A percentile compares a stretch with the other conserved stretches of the same genome.
These are phyloP conservation scores for Zapus hudsonius DNA, from an alignment of 2,113 vertebrate genomes.

Conservation along the genomic window DNA sequence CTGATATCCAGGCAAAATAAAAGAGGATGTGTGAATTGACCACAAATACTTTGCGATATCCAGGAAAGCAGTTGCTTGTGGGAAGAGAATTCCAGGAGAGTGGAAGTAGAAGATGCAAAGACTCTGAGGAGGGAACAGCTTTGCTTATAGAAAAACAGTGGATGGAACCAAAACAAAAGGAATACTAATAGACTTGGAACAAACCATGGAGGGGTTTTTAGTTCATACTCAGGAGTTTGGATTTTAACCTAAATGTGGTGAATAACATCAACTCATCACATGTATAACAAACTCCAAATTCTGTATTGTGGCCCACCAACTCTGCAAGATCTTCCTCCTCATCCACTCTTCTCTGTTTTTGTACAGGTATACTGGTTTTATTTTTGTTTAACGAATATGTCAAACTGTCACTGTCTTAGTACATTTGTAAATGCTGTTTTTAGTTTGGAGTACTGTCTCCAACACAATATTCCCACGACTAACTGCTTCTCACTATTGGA, in stretches of 20 bases:
- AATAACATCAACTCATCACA: background rate
- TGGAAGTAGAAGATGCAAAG: background rate
- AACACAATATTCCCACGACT: background rate
- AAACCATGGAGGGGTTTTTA: background rate
- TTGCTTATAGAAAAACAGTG: conserved; percentile 17
- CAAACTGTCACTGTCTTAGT: conserved; percentile 19
- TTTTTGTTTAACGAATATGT: background rate
- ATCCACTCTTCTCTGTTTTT: background rate
- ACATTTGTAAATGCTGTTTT: conserved; percentile 8
- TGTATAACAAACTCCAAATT: background rate
- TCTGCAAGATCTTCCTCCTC: background rate
- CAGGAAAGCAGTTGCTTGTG: too few species aligned
- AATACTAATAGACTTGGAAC: background rate
- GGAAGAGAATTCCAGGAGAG: background rate
- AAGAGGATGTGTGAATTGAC: too few species aligned
- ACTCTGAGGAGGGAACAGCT: conserved; percentile 2
- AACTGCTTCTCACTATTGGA: background rate
- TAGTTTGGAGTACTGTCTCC: background rate
- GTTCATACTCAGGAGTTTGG: background rate
- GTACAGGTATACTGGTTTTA: background rate
- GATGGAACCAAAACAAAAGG: background rate
- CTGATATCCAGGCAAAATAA: too few species aligned
- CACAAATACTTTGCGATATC: too few species aligned
- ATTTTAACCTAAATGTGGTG: conserved; percentile 20
- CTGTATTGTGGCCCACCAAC: background rate